Percentiles rank a stretch among this genome's conserved stretches.
Evolutionary conservation across 2,797 vertebrate species (phyloP).

Genomic region (Melanotaenia nigrans): DNA sequence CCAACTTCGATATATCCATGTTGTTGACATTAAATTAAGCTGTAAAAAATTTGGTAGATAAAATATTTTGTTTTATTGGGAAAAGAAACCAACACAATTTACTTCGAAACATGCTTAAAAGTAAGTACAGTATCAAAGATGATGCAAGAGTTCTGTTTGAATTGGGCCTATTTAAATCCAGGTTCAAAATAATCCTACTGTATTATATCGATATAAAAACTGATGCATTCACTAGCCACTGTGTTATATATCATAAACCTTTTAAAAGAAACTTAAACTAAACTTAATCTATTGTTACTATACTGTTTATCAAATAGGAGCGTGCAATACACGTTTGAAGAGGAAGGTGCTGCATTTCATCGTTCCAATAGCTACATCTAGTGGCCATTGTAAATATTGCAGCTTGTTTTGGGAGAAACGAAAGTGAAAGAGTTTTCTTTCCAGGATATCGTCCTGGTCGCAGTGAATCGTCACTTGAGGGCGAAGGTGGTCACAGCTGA

Average conservation of each 20-base stretch:
- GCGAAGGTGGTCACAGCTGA: neutral
- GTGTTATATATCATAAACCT: neutral
- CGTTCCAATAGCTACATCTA: slow-evolving; percentile 38
- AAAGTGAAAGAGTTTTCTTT: slow-evolving; percentile 72
- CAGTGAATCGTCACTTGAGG: neutral
- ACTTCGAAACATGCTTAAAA: no score
- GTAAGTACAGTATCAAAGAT: no score
- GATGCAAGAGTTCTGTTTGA: no score
- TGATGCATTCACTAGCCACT: neutral
- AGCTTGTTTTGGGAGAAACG: slow-evolving; percentile 41
- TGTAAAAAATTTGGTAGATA: no score
- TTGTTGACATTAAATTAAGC: no score
- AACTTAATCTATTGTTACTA: neutral
- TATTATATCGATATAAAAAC: neutral
- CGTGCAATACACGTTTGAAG: no score
- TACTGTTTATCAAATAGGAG: neutral
- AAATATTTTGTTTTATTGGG: no score
- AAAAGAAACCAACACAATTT: no score
- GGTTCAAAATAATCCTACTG: neutral
- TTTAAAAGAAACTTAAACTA: neutral
- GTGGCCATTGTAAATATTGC: neutral
- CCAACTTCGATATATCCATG: no score
- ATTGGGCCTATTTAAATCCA: no score
- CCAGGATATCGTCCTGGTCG: neutral
- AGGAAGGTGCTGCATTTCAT: neutral